These are phyloP conservation scores for Salpingus planirostris DNA, from an alignment of 2,888 invertebrate species.

Conservation along the genomic window DNA sequence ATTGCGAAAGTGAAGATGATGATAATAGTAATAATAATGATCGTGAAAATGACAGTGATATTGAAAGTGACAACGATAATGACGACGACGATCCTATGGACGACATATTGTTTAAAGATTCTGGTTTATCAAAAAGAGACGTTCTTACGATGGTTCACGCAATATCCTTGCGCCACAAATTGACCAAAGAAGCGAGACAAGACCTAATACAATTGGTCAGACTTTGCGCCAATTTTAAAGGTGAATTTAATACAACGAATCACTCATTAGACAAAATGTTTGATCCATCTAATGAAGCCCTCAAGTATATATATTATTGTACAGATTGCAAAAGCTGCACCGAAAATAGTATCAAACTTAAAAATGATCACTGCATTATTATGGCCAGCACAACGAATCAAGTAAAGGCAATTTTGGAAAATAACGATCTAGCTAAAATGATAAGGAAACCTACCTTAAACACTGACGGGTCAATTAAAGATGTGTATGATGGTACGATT, in stretches of 20 bases:
- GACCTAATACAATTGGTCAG: not conserved
- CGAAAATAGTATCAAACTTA: not conserved
- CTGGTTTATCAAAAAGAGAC: not conserved
- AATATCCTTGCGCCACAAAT: not conserved
- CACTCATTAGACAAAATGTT: no score
- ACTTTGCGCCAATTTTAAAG: not conserved
- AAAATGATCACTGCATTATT: no score
- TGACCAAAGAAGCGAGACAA: not conserved
- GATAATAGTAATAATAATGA: no score
- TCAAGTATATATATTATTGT: not conserved
- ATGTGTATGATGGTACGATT: no score
- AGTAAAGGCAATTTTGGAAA: no score
- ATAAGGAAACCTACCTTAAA: not conserved
- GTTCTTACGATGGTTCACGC: not conserved
- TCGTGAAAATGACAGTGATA: slow-evolving; percentile 6
- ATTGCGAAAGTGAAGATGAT: no score
- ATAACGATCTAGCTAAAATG: no score
- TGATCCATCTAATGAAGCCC: not conserved
- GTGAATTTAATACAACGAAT: not conserved
- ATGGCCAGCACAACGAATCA: no score
- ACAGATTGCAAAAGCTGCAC: not conserved
- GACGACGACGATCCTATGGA: slow-evolving; percentile 3
- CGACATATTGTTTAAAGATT: not conserved
- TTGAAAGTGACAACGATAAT: slow-evolving; percentile 6
- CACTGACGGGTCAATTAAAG: no score